Conservation (phyloP, 2,888 invertebrate species). For the Eudemis profundana region DNA sequence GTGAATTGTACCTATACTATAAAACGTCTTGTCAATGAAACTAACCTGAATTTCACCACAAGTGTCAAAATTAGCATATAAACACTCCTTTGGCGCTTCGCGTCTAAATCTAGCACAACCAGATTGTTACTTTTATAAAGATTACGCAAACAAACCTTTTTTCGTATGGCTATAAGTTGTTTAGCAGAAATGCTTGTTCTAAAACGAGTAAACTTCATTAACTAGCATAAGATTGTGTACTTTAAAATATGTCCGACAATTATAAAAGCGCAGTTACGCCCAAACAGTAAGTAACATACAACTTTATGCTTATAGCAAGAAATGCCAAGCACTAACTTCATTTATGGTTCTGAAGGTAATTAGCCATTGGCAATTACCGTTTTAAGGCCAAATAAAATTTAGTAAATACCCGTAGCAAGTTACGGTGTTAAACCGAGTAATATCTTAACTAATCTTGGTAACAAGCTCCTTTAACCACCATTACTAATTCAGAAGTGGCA, state of each 20-base stretch:
- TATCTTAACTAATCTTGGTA: slow-evolving; percentile 1
- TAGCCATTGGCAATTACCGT: slow-evolving; percentile 6
- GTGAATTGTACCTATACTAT: no score
- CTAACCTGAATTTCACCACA: slow-evolving; percentile 16
- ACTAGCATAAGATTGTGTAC: not conserved
- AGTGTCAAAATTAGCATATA: slow-evolving; percentile 7
- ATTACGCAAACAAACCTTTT: not conserved
- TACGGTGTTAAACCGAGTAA: slow-evolving; percentile 3
- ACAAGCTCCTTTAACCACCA: not conserved
- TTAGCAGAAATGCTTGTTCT: not conserved
- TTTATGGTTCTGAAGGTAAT: not conserved
- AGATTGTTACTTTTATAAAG: not conserved
- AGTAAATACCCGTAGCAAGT: not conserved
- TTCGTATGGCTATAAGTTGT: not conserved
- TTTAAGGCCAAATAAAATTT: slow-evolving; percentile 21
- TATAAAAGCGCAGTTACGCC: no score
- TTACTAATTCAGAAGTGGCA: not conserved
- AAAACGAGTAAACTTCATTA: not conserved
- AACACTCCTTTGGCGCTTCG: slow-evolving; percentile 11
- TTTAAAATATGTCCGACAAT: not conserved
- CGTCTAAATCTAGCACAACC: not conserved
- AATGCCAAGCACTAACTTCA: not conserved
- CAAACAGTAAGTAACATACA: not conserved
- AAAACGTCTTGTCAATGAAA: not conserved
- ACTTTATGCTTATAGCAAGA: not conserved